Percentiles rank a stretch among this genome's conserved stretches.
These are phyloP conservation scores for Rhipidura dahli DNA, from an alignment of 2,113 vertebrate genomes.

Conservation along the genomic window DNA sequence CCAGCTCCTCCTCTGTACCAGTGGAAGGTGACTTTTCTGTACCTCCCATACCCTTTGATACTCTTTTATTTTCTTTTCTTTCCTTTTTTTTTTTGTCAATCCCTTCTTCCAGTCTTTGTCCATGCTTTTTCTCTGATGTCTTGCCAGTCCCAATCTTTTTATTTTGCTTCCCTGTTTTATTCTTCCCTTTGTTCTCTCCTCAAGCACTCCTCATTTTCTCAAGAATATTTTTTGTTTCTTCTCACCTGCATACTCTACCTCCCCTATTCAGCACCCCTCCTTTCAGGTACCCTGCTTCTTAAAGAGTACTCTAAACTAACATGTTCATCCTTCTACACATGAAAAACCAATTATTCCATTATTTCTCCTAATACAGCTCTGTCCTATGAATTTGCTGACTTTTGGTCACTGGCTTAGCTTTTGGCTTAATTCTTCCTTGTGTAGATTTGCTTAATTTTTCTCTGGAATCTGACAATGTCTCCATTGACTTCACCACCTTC, in stretches of 20 bases:
- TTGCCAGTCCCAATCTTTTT: neutral
- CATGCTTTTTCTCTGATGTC: neutral
- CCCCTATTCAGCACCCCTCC: neutral
- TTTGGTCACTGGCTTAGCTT: neutral
- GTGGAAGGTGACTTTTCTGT: neutral
- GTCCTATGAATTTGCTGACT: neutral
- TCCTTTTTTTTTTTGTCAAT: neutral
- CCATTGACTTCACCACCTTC: neutral
- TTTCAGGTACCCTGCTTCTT: neutral
- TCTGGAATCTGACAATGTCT: neutral
- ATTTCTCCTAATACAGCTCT: neutral
- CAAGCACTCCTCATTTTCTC: neutral
- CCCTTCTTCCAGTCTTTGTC: neutral
- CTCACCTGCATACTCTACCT: neutral
- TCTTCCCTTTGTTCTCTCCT: neutral
- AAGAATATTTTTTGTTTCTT: neutral
- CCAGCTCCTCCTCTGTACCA: neutral
- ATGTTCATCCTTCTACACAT: neutral
- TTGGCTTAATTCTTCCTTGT: neutral
- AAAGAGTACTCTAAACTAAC: neutral
- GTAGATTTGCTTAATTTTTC: neutral
- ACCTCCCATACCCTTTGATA: neutral
- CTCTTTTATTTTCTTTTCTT: neutral
- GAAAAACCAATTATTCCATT: neutral
- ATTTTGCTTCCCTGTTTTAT: neutral